phyloP scores from a whole-genome alignment of 2,888 invertebrate genomes.

The Drosophila longiperda region DNA sequence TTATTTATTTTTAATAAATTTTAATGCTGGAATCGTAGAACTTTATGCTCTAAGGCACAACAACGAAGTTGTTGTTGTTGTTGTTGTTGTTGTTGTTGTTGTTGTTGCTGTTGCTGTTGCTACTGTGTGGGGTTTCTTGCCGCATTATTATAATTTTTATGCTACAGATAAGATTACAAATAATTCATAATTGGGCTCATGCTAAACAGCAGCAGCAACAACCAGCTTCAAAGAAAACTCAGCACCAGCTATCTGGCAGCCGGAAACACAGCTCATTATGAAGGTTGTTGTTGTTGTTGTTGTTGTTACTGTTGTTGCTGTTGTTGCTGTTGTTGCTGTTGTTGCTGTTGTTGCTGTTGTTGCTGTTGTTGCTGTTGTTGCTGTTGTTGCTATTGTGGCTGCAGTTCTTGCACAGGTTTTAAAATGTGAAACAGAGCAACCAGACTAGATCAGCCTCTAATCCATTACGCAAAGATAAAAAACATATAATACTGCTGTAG shows the following conservation, averaged over 20 bases:
- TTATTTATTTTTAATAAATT: conserved; percentile 75
- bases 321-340: conserved; percentile 8
- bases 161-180: conserved; percentile 77
- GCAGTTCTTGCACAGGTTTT: neutral
- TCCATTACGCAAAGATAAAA: neutral
- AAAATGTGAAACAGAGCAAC: conserved; percentile 36
- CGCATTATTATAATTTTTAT: conserved; percentile 75
- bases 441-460: conserved; percentile 18
- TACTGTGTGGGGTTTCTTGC: conserved; percentile 66
- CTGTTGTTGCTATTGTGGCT: no score
- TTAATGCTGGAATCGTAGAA: conserved; percentile 77
- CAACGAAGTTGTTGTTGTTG: conserved; percentile 4
- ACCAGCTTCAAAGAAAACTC: conserved; percentile 26
- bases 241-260: conserved; percentile 36
- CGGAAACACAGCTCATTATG: conserved; percentile 52
- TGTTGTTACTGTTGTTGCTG: neutral
- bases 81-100: neutral
- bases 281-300: conserved; percentile 18
- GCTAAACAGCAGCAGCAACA: conserved; percentile 37
- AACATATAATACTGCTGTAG: neutral
- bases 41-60: conserved; percentile 32
- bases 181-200: conserved; percentile 63
- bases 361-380: conserved; percentile 22
- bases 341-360: neutral
- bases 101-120: conserved; percentile 6